These are phyloP conservation scores for Oxyruncus cristatus DNA, from an alignment of 2,113 vertebrate genomes.

Conservation along the genomic window DNA sequence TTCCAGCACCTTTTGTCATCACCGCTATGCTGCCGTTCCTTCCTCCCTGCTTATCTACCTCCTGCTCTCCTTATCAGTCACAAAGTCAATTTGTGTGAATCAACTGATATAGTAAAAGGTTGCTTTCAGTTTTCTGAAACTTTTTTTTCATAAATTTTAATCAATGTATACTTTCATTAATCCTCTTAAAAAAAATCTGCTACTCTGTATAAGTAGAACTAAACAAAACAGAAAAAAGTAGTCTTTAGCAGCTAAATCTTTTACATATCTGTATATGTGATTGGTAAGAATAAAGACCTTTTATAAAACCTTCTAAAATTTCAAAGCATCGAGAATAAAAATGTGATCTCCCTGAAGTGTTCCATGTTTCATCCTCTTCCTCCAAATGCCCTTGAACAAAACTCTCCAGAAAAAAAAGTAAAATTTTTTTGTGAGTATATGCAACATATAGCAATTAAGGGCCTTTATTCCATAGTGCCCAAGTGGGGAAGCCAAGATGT, in stretches of 20 bases:
- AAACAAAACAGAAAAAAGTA: neutral
- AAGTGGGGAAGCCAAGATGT: neutral
- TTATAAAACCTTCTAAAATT: neutral
- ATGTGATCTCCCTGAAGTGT: neutral
- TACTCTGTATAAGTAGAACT: neutral
- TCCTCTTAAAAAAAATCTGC: neutral
- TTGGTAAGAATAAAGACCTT: neutral
- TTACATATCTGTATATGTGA: neutral
- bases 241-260: neutral
- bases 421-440: neutral
- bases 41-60: neutral
- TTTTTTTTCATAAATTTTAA: neutral
- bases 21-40: neutral
- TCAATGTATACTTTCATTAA: neutral
- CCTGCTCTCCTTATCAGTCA: neutral
- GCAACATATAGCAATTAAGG: neutral
- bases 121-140: neutral
- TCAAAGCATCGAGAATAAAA: neutral
- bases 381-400: neutral
- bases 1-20: constrained; percentile 5
- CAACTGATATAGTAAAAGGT: neutral
- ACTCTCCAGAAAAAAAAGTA: neutral
- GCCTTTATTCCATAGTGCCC: neutral
- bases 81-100: neutral
- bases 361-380: neutral